These are phyloP conservation scores for Atrichornis clamosus DNA, from an alignment of 2,113 vertebrate species.

Conservation along the genomic window DNA sequence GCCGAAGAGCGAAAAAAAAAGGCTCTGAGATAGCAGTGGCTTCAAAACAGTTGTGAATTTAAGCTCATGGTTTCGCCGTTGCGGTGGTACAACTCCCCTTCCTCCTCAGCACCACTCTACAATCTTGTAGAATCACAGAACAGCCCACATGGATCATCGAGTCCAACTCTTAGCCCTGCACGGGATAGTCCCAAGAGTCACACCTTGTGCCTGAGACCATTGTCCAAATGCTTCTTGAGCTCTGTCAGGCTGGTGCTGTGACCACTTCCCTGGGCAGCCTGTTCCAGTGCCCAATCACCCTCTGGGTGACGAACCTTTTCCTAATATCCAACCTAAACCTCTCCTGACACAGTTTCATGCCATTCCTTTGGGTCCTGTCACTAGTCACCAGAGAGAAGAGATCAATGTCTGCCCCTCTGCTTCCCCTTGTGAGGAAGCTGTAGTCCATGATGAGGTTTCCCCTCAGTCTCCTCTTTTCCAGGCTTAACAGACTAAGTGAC, in stretches of 20 bases:
- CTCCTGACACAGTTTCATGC: background rate
- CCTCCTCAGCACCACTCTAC: background rate
- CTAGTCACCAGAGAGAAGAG: background rate
- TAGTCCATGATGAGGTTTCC: background rate
- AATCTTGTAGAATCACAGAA: background rate
- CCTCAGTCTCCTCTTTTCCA: background rate
- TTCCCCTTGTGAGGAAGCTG: background rate
- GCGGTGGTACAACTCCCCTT: background rate
- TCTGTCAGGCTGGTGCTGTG: background rate
- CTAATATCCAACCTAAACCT: background rate
- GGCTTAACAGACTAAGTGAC: background rate
- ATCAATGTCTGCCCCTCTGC: background rate
- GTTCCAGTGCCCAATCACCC: too few species aligned
- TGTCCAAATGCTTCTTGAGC: background rate
- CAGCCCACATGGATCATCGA: rapidly evolving
- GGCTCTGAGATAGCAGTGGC: background rate
- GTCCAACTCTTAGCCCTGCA: background rate
- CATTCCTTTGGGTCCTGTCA: background rate
- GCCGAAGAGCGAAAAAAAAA: background rate
- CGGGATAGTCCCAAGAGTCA: background rate
- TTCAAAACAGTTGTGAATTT: background rate
- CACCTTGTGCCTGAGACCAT: rapidly evolving
- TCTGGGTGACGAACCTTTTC: background rate
- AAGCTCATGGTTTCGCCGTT: background rate
- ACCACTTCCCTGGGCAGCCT: background rate